phyloP scores from a whole-genome alignment of 2,888 invertebrate genomes.

The Clitarchus hookeri region DNA sequence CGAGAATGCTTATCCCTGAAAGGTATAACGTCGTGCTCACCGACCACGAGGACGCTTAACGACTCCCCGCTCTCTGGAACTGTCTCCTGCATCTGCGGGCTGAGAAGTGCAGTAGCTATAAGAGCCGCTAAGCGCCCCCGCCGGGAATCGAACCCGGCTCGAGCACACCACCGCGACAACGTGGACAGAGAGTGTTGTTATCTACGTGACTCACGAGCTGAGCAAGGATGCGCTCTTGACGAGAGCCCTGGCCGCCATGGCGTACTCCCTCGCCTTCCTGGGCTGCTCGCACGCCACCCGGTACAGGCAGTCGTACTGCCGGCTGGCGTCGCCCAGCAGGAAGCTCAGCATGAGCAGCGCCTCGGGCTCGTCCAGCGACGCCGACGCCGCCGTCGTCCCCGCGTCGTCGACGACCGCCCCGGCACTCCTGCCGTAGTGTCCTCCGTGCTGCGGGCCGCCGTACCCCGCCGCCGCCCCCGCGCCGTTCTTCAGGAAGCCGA shows the following conservation, averaged over 20 bases:
- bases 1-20: too few relatives aligned
- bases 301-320: constrained; percentile 72
- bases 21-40: too few relatives aligned
- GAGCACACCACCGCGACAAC: too few relatives aligned
- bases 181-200: too few relatives aligned
- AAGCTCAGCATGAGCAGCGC: constrained; percentile 71
- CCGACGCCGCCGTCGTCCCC: constrained; percentile 45
- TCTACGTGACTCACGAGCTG: constrained; percentile 69
- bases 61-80: too few relatives aligned
- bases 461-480: constrained; percentile 44
- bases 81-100: too few relatives aligned
- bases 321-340: constrained; percentile 64
- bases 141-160: too few relatives aligned
- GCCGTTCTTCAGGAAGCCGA: constrained; percentile 44
- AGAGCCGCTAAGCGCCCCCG: too few relatives aligned
- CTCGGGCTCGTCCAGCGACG: constrained; percentile 68
- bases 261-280: constrained; percentile 71
- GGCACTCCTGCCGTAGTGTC: neutral
- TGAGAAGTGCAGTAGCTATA: too few relatives aligned
- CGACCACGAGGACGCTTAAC: too few relatives aligned
- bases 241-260: constrained; percentile 76
- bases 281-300: constrained; percentile 77
- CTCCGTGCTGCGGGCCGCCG: constrained; percentile 9
- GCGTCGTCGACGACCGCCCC: constrained; percentile 24
- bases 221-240: constrained; percentile 71